Conservation (phyloP, 2,797 vertebrate species). For the Microhierax caerulescens region DNA sequence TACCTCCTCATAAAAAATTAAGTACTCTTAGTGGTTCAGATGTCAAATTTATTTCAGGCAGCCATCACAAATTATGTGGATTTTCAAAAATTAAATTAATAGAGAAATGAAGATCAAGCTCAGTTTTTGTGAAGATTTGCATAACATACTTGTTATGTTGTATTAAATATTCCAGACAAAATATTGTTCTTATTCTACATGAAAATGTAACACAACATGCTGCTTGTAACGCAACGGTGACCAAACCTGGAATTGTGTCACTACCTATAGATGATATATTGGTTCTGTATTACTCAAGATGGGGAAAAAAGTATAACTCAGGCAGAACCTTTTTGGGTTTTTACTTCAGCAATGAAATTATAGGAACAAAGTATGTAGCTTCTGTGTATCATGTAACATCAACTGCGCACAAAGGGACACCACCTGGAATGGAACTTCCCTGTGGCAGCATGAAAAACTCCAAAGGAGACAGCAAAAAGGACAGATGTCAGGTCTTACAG, state of each 20-base stretch:
- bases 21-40: not conserved
- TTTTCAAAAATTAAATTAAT: not conserved
- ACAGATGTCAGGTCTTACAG: not conserved
- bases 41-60: not conserved
- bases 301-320: not conserved
- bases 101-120: not conserved
- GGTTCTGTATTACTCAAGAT: not conserved
- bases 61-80: not conserved
- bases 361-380: slow-evolving; percentile 18
- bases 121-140: not conserved
- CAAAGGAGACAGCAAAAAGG: not conserved
- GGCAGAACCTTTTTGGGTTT: not conserved
- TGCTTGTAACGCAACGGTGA: not conserved
- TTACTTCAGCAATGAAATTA: slow-evolving; percentile 37
- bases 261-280: not conserved
- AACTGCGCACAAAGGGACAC: not conserved
- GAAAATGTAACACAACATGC: not conserved
- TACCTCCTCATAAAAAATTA: not conserved
- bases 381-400: not conserved
- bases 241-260: not conserved
- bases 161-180: not conserved
- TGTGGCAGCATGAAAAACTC: not conserved
- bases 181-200: not conserved
- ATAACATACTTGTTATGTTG: not conserved
- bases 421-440: slow-evolving; percentile 22